Evolutionary conservation across 2,888 invertebrate genomes (phyloP).

Genomic region (Anticlea derivata): DNA sequence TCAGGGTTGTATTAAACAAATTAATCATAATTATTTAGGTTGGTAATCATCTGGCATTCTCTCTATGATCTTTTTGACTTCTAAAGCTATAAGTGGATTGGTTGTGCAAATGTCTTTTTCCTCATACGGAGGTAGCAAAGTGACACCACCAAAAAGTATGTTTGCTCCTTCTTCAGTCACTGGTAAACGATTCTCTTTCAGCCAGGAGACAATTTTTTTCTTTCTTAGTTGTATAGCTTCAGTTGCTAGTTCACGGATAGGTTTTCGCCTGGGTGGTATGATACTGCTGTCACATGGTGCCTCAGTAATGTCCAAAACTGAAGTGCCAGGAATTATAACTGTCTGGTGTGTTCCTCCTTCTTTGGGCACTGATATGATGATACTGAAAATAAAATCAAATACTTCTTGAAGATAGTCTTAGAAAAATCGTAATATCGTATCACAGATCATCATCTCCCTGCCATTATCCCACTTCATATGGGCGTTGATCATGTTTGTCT

Average conservation of each 20-base stretch:
- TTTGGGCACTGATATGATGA: constrained; percentile 57
- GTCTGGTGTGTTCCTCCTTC: constrained; percentile 52
- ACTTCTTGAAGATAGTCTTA: neutral
- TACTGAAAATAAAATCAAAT: constrained; percentile 50
- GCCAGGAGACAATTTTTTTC: constrained; percentile 59
- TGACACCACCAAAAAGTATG: constrained; percentile 62
- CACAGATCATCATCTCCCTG: too few relatives aligned
- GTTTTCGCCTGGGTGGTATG: constrained; percentile 43
- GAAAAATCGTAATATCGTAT: too few relatives aligned
- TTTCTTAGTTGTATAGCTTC: constrained; percentile 47
- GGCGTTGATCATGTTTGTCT: too few relatives aligned
- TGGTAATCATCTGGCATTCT: constrained; percentile 62
- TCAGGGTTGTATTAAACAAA: constrained; percentile 4
- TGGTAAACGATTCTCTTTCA: constrained; percentile 62
- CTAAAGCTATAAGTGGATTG: constrained; percentile 63
- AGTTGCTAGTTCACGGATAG: constrained; percentile 18
- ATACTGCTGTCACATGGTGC: constrained; percentile 26
- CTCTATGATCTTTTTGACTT: constrained; percentile 62
- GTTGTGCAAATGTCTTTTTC: constrained; percentile 62
- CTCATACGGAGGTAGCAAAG: constrained; percentile 63
- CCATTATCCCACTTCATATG: too few relatives aligned
- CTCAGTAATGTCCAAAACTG: constrained; percentile 53
- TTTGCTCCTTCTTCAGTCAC: constrained; percentile 58
- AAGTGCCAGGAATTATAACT: constrained; percentile 65
- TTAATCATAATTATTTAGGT: constrained; percentile 26